A percentile compares a stretch with the other conserved stretches of the same genome.
These are phyloP conservation scores for Otus scops DNA, from an alignment of 2,797 vertebrate genomes.

Conservation along the genomic window DNA sequence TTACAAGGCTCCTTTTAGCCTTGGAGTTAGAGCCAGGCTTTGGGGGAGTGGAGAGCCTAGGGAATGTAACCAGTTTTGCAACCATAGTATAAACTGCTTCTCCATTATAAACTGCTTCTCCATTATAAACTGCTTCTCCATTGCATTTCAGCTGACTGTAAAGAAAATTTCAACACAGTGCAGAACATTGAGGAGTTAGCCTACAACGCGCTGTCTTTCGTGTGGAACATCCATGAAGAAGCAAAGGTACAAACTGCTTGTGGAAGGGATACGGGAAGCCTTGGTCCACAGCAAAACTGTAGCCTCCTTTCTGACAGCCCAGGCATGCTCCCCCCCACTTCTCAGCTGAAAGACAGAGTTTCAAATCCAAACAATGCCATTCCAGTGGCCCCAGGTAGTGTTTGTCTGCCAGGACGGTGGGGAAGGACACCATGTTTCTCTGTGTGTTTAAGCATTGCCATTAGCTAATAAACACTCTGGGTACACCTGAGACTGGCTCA, in stretches of 20 bases:
- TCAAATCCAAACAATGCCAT: not conserved
- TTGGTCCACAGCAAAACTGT: not conserved
- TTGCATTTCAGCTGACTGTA: slow-evolving; percentile 88
- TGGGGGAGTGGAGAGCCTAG: not conserved
- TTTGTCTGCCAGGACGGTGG: slow-evolving; percentile 7
- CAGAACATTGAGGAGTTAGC: slow-evolving; percentile 93
- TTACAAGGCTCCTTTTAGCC: not conserved
- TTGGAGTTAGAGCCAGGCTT: not conserved
- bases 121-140: not conserved
- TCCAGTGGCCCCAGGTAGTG: not conserved
- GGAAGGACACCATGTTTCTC: not conserved
- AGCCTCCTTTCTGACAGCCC: not conserved
- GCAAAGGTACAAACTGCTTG: slow-evolving; percentile 85
- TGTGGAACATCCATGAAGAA: slow-evolving; percentile 93
- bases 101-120: not conserved
- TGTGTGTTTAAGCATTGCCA: slow-evolving; percentile 25
- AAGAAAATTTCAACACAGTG: slow-evolving; percentile 93
- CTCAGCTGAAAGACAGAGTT: not conserved
- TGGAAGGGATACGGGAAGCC: not conserved
- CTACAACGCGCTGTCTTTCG: slow-evolving; percentile 93
- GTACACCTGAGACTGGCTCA: not conserved
- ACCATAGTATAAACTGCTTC: not conserved
- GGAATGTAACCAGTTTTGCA: not conserved
- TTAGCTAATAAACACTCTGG: slow-evolving; percentile 1
- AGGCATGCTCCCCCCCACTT: fast-evolving